These are phyloP conservation scores for Emesis castigata DNA, from an alignment of 2,888 invertebrate genomes.

Conservation along the genomic window DNA sequence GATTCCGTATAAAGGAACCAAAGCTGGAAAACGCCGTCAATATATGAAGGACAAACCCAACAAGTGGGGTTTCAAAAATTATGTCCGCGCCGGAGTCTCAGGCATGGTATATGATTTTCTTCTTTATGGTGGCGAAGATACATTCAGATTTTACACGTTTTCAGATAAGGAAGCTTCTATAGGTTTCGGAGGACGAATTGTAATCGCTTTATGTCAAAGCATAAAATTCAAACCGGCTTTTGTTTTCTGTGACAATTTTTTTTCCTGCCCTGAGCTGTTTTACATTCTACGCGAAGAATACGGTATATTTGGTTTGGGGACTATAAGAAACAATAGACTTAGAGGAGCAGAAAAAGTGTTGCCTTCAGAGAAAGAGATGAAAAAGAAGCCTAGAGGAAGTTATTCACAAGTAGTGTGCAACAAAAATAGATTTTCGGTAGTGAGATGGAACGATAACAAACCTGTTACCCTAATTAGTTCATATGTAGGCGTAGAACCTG, in stretches of 20 bases:
- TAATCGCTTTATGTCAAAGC: constrained; percentile 63
- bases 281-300: constrained; percentile 60
- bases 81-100: constrained; percentile 69
- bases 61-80: constrained; percentile 25
- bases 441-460: too few relatives aligned
- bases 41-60: constrained; percentile 73
- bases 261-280: constrained; percentile 59
- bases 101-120: constrained; percentile 73
- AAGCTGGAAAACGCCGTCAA: constrained; percentile 70
- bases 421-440: too few relatives aligned
- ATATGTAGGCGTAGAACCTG: too few relatives aligned
- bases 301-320: too few relatives aligned
- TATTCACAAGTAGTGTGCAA: too few relatives aligned
- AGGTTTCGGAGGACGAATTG: constrained; percentile 69
- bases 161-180: constrained; percentile 62
- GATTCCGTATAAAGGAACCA: constrained; percentile 72
- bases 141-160: constrained; percentile 64
- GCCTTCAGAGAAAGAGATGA: too few relatives aligned
- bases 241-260: constrained; percentile 60
- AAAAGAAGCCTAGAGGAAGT: too few relatives aligned
- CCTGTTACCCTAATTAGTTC: too few relatives aligned
- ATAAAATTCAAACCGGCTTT: constrained; percentile 45
- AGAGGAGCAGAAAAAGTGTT: too few relatives aligned
- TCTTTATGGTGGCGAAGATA: constrained; percentile 70
- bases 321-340: too few relatives aligned